A percentile compares a stretch with the other conserved stretches of the same genome.
phyloP scores from a whole-genome alignment of 2,888 invertebrate genomes.

The Cistogaster globosa region DNA sequence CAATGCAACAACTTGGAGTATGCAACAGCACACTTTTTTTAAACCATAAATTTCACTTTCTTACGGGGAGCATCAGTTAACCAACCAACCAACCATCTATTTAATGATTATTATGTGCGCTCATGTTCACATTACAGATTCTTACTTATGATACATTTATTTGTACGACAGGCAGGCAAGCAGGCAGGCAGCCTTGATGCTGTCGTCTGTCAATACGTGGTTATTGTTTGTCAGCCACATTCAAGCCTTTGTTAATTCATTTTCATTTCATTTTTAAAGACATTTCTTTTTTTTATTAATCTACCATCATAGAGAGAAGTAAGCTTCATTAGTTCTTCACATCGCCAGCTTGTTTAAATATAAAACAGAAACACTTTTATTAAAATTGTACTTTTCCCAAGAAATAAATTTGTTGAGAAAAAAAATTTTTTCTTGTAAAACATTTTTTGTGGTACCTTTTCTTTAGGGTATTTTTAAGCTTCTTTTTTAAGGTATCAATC shows the following conservation, averaged over 20 bases:
- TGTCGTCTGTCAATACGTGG: conserved; percentile 53
- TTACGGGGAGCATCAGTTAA: conserved; percentile 40
- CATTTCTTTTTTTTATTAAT: not conserved
- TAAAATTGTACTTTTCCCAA: not conserved
- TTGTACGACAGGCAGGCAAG: conserved; percentile 33
- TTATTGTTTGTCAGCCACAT: conserved; percentile 44
- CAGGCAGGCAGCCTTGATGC: conserved; percentile 61
- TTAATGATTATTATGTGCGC: conserved; percentile 58
- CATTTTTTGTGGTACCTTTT: too few relatives aligned
- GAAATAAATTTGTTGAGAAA: not conserved
- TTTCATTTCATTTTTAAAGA: conserved; percentile 38
- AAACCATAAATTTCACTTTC: conserved; percentile 66
- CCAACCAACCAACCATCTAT: not conserved
- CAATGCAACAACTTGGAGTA: conserved; percentile 8
- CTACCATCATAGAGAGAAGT: not conserved
- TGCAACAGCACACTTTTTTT: conserved; percentile 28
- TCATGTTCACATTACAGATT: conserved; percentile 44
- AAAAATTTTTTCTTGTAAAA: too few relatives aligned
- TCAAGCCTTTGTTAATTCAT: conserved; percentile 53
- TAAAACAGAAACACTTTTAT: too few relatives aligned
- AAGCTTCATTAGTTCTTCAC: not conserved
- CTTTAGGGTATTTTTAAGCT: too few relatives aligned
- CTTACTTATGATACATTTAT: conserved; percentile 20
- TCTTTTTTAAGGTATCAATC: too few relatives aligned
- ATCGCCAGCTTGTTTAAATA: not conserved